A percentile compares a stretch with the other conserved stretches of the same genome.
Conservation (phyloP, 2,888 invertebrate genomes). For the Conistra vaccinii region DNA sequence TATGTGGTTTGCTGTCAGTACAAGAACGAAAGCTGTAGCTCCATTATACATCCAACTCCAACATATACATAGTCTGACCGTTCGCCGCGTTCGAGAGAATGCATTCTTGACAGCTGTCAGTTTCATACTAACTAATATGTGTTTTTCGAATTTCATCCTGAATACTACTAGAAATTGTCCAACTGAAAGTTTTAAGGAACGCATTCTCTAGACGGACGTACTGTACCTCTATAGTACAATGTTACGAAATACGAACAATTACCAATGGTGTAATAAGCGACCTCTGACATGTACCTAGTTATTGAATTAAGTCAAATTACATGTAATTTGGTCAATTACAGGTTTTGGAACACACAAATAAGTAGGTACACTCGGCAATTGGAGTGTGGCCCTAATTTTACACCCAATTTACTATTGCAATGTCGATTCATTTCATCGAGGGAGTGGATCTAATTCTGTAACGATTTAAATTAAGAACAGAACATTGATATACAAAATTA, state of each 20-base stretch:
- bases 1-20: too few species aligned
- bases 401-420: slow-evolving; percentile 5
- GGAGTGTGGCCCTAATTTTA: slow-evolving; percentile 20
- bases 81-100: too few species aligned
- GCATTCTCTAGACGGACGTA: too few species aligned
- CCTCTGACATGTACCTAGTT: slow-evolving; percentile 17
- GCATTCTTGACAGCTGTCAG: too few species aligned
- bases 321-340: slow-evolving; percentile 33
- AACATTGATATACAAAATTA: not conserved
- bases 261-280: not conserved
- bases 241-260: not conserved
- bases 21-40: too few species aligned
- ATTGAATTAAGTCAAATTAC: slow-evolving; percentile 31
- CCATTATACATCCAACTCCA: too few species aligned
- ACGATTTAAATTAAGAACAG: not conserved
- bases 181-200: too few species aligned
- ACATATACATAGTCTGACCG: too few species aligned
- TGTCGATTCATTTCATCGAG: not conserved
- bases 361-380: slow-evolving; percentile 20
- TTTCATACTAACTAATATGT: too few species aligned
- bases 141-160: too few species aligned
- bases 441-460: not conserved
- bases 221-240: too few species aligned
- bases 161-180: too few species aligned
- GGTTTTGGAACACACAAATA: slow-evolving; percentile 26